phyloP scores from a whole-genome alignment of 2,797 vertebrate genomes.

The Anisognathus igniventris region DNA sequence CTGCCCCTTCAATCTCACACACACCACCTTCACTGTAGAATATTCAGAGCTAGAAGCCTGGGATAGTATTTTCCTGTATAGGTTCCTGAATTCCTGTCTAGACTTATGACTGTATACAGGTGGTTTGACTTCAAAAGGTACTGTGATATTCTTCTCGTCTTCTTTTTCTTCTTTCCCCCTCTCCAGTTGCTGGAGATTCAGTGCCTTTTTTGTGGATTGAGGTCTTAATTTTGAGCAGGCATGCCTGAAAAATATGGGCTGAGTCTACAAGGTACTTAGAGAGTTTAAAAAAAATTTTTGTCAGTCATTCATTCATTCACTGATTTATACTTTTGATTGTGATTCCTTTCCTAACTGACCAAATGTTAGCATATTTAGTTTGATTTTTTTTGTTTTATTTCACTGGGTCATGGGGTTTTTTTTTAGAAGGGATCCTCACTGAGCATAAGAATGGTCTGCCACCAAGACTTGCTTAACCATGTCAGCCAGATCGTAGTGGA shows the following conservation, averaged over 20 bases:
- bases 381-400: neutral
- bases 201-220: neutral
- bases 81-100: neutral
- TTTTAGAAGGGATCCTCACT: neutral
- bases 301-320: neutral
- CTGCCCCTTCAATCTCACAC: neutral
- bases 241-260: neutral
- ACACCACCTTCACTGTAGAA: fast-evolving
- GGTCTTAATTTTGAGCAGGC: neutral
- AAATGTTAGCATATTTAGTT: neutral
- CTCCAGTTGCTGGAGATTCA: neutral
- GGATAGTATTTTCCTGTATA: neutral
- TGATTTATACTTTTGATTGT: neutral
- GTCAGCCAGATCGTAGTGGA: neutral
- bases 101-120: neutral
- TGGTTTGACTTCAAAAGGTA: neutral
- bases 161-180: neutral
- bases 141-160: neutral
- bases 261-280: neutral
- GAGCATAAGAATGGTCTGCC: neutral
- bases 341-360: neutral
- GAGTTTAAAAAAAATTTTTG: neutral
- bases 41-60: neutral
- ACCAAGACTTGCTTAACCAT: neutral
- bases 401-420: neutral